Evolutionary conservation across 2,797 vertebrate species (phyloP).

Genomic region (Myotis findleyi): DNA sequence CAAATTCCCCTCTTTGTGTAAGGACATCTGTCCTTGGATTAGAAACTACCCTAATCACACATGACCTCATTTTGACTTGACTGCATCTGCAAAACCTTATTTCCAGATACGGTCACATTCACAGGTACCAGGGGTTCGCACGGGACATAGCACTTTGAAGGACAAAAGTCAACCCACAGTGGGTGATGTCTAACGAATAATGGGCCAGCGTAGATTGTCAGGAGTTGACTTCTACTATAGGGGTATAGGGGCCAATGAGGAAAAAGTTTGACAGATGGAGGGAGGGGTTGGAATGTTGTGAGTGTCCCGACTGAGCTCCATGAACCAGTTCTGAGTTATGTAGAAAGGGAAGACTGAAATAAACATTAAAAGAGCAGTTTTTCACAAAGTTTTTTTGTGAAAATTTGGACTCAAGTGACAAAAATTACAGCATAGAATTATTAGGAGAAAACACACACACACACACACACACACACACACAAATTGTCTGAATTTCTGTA

Average conservation of each 20-base stretch:
- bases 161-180: background rate
- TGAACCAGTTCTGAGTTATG: background rate
- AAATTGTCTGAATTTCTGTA: background rate
- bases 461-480: too few relatives aligned
- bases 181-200: background rate
- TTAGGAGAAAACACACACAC: background rate
- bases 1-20: background rate
- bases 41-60: background rate
- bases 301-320: background rate
- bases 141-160: background rate
- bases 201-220: background rate
- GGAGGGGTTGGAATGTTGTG: background rate
- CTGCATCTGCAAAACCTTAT: background rate
- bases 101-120: background rate
- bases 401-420: background rate
- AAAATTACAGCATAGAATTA: background rate
- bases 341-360: background rate
- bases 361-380: conserved; percentile 3
- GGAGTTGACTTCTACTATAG: background rate
- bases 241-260: background rate
- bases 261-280: background rate
- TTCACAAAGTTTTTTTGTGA: background rate
- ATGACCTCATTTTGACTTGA: background rate
- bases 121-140: background rate
- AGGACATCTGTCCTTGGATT: background rate